These are phyloP conservation scores for Drosophila histrio DNA, from an alignment of 2,888 invertebrate genomes.

Conservation along the genomic window DNA sequence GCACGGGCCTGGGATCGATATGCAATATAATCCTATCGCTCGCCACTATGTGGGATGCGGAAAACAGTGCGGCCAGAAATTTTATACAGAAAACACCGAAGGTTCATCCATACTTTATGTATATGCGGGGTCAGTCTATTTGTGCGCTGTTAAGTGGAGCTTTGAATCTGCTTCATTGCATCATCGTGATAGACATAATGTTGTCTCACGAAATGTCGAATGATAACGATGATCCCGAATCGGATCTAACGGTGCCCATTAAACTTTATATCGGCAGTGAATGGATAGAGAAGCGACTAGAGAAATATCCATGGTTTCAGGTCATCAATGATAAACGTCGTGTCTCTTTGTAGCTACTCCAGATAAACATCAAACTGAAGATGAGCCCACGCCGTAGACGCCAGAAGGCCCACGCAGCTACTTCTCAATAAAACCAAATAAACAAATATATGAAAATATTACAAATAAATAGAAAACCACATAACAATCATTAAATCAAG, in stretches of 20 bases:
- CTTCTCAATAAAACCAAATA: background rate
- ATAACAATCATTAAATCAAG: constrained; percentile 58
- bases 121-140: constrained; percentile 29
- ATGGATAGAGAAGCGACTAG: constrained; percentile 17
- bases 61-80: constrained; percentile 9
- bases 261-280: constrained; percentile 20
- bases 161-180: constrained; percentile 27
- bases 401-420: constrained; percentile 51
- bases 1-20: constrained; percentile 1
- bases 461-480: constrained; percentile 52
- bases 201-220: constrained; percentile 4
- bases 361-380: constrained; percentile 25
- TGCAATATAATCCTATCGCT: constrained; percentile 21
- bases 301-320: constrained; percentile 34
- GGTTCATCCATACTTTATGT: constrained; percentile 22
- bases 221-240: constrained; percentile 5
- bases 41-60: constrained; percentile 34
- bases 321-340: constrained; percentile 34
- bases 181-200: constrained; percentile 23
- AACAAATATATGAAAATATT: constrained; percentile 10
- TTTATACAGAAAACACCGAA: background rate
- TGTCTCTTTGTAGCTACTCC: constrained; percentile 26
- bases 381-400: constrained; percentile 52
- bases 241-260: constrained; percentile 13
- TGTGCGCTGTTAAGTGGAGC: constrained; percentile 20